phyloP scores from a whole-genome alignment of 2,797 vertebrate species.

The Enteromius unitaeniatus region DNA sequence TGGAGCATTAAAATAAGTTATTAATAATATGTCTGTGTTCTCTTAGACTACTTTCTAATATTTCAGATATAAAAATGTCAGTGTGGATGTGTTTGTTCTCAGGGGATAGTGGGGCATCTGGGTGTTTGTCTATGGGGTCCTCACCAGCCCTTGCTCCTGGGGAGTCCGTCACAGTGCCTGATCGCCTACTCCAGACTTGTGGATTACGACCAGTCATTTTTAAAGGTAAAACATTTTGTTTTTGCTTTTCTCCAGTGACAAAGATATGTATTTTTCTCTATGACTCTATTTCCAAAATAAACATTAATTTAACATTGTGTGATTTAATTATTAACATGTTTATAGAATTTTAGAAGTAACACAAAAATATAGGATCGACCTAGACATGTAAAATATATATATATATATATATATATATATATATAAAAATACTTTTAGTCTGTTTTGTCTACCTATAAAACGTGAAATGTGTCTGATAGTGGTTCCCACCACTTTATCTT shows the following conservation, averaged over 20 bases:
- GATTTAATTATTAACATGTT: background rate
- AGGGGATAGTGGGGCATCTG: slow-evolving; percentile 76
- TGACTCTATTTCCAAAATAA: background rate
- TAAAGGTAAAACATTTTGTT: slow-evolving; percentile 82
- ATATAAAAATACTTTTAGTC: too few relatives aligned
- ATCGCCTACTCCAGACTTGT: slow-evolving; percentile 90
- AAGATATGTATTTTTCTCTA: background rate
- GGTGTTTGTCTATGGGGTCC: slow-evolving; percentile 78
- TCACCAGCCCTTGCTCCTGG: slow-evolving; percentile 74
- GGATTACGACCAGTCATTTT: slow-evolving; percentile 94
- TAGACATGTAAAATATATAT: background rate
- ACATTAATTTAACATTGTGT: background rate
- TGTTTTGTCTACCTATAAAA: background rate
- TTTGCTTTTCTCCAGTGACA: background rate
- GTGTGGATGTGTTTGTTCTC: slow-evolving; percentile 20
- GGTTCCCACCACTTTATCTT: slow-evolving; percentile 21
- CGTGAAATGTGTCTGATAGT: background rate
- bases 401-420: too few relatives aligned
- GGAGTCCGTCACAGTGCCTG: slow-evolving; percentile 89
- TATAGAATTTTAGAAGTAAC: background rate
- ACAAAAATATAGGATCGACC: background rate
- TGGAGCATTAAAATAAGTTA: background rate
- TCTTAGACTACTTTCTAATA: background rate
- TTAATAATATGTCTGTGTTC: background rate
- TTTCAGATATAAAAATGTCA: background rate